These are phyloP conservation scores for Beaufortia kweichowensis DNA, from an alignment of 2,113 vertebrate species.

Conservation along the genomic window DNA sequence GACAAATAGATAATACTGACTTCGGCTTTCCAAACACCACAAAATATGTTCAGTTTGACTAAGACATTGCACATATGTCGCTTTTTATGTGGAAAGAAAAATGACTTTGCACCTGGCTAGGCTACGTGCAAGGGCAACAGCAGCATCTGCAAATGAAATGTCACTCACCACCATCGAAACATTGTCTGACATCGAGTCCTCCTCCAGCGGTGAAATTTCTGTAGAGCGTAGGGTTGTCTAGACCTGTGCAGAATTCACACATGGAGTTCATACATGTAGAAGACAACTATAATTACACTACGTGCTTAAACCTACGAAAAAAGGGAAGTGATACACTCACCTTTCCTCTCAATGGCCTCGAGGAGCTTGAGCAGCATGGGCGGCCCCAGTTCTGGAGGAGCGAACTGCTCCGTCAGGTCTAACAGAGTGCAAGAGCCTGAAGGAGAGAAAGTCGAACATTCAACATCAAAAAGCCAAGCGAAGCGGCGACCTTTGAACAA, in stretches of 20 bases:
- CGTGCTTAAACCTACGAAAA: neutral
- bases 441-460: constrained; percentile 49
- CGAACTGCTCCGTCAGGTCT: constrained; percentile 90
- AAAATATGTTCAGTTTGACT: too few relatives aligned
- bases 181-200: constrained; percentile 85
- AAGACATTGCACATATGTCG: too few relatives aligned
- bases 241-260: constrained; percentile 70
- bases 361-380: constrained; percentile 83
- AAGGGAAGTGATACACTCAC: constrained; percentile 63
- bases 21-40: too few relatives aligned
- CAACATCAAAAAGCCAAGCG: constrained; percentile 3
- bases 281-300: neutral
- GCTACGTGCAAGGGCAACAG: neutral
- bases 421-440: constrained; percentile 77
- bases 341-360: constrained; percentile 93
- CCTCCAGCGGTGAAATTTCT: constrained; percentile 83
- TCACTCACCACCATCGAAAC: constrained; percentile 85
- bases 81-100: neutral
- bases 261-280: neutral
- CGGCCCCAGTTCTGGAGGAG: constrained; percentile 83
- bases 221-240: constrained; percentile 90
- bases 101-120: neutral
- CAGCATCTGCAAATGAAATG: neutral
- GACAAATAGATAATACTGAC: too few relatives aligned
- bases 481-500: constrained; percentile 22